phyloP scores from a whole-genome alignment of 2,888 invertebrate species.

The Sinopyrophorus schimmeli region DNA sequence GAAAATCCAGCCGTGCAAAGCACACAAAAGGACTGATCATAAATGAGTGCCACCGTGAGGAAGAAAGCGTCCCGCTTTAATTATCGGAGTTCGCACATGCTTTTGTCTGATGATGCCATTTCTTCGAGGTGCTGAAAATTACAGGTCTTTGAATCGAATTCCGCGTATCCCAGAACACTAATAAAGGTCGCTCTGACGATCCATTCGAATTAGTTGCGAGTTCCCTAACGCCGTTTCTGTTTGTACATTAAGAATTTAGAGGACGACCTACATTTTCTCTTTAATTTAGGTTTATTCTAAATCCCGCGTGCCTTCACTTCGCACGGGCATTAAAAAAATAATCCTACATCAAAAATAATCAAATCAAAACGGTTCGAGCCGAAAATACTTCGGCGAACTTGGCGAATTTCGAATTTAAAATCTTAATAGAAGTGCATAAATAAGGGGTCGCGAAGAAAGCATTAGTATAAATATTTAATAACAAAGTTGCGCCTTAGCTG shows the following conservation, averaged over 20 bases:
- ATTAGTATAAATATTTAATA: conserved; percentile 16
- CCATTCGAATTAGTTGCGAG: conserved; percentile 41
- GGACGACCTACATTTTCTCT: conserved; percentile 17
- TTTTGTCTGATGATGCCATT: conserved; percentile 50
- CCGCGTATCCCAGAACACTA: conserved; percentile 42
- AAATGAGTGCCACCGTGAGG: conserved; percentile 27
- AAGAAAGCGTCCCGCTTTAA: conserved; percentile 46
- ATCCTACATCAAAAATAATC: too few relatives aligned
- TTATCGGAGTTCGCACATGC: conserved; percentile 50
- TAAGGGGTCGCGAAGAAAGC: too few relatives aligned
- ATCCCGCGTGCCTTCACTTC: too few relatives aligned
- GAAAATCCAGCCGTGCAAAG: conserved; percentile 16
- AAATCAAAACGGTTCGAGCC: too few relatives aligned
- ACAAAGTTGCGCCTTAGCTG: conserved; percentile 16
- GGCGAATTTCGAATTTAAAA: too few relatives aligned
- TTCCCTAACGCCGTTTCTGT: conserved; percentile 26
- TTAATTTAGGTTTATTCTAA: too few relatives aligned
- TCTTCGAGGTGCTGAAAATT: conserved; percentile 41
- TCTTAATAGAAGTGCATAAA: too few relatives aligned
- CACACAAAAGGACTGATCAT: conserved; percentile 31
- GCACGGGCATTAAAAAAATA: too few relatives aligned
- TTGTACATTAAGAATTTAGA: conserved; percentile 23
- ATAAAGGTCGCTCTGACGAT: conserved; percentile 42
- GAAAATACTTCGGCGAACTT: too few relatives aligned
- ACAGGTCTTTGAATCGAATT: conserved; percentile 39